Evolutionary conservation across 2,888 invertebrate genomes (phyloP).

Genomic region (Parapristionchus giblindavisi): DNA sequence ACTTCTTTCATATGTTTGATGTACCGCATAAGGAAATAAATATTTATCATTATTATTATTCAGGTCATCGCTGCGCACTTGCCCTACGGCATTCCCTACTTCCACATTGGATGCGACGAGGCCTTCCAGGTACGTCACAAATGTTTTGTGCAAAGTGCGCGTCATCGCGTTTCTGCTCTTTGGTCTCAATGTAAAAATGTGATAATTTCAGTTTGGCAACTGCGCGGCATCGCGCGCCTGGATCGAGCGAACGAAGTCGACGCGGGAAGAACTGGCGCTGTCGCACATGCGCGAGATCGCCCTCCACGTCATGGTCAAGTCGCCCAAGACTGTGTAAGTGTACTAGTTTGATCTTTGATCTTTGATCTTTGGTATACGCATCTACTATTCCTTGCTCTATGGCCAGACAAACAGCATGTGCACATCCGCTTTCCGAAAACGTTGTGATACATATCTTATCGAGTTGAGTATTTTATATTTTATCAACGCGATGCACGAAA

Average conservation of each 20-base stretch:
- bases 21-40: too few species aligned
- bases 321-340: conserved; percentile 22
- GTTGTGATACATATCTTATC: too few species aligned
- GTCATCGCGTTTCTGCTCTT: not conserved
- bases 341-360: conserved; percentile 7
- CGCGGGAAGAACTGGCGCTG: conserved; percentile 52
- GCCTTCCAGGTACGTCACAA: conserved; percentile 62
- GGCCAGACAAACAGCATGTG: too few species aligned
- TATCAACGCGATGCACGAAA: too few species aligned
- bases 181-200: not conserved
- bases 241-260: conserved; percentile 43
- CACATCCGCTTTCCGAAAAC: too few species aligned
- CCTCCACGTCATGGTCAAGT: conserved; percentile 36
- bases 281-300: conserved; percentile 59
- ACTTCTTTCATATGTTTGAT: too few species aligned
- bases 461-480: too few species aligned
- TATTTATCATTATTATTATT: conserved; percentile 51
- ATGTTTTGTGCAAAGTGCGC: not conserved
- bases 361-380: not conserved
- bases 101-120: conserved; percentile 74
- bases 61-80: conserved; percentile 71
- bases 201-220: conserved; percentile 58
- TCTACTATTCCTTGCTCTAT: too few species aligned
- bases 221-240: conserved; percentile 60
- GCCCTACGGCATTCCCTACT: conserved; percentile 75